Base-by-base conservation (phyloP, 2,888 invertebrate genomes). In the Chesias legatella region DNA sequence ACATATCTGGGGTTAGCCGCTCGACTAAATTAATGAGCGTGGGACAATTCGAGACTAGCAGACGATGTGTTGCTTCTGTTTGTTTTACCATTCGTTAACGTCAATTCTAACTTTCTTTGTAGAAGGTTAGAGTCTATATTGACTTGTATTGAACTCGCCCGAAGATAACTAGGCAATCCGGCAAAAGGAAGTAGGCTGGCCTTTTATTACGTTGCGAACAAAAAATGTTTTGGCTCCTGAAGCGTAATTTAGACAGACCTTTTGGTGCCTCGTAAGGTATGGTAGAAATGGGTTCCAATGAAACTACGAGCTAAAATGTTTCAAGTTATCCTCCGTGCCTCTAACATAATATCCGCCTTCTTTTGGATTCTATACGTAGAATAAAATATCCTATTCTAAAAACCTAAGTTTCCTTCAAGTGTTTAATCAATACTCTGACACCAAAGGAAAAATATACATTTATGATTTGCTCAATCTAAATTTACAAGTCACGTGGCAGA, bases 21-120 rank as follows among this genome's bases (percentile, higher is more conserved):
- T 56, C 58, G 58, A 67, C 71, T 67, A 63, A 69, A 80, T 74
- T 79, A 80, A 80, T 79, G 77, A 72, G 67, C 54, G 61, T 59
- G 66, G 65, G 74, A 74, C 71, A 73, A 33, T 48, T 48, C 8
- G 44, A 38, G 31, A 43, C 44, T 67, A 71, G 60, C 67, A 66
- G 55, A 56, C 58, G 50, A 65, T 60, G 61, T 60, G 62, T 62
- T 54, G 60, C 64, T 63, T 64, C 64, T 63, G 63, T 68, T 70
- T 61, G 63, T 63, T 48, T 17, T 51, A 31, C 32, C 34, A 39
- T 36, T 10, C 7, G 8, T 22, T 17, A 11, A 9, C 26, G 11
- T 17, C 13, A 40, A 24, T 32, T 34, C 10, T 26, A 10, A 36
- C 32, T 21, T 13, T 31, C 10, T 37, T 35, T 3, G 30, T 10